Base-by-base conservation (phyloP, 2,113 vertebrate genomes). In the Alligator mississippiensis region DNA sequence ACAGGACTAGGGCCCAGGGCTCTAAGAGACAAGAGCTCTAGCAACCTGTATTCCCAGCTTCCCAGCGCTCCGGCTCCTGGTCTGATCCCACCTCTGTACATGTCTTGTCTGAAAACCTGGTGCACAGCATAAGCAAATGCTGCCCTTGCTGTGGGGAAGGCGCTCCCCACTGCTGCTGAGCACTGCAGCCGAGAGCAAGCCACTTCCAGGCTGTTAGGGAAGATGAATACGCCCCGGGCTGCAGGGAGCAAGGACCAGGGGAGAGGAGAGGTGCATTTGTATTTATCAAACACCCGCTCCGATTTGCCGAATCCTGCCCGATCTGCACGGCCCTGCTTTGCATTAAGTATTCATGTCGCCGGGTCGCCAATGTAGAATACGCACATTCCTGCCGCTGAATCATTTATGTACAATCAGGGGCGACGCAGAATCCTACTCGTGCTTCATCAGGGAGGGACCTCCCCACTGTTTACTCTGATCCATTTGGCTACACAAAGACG, bases 251-350 rank as follows among this genome's bases (percentile, higher is more conserved):
- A 27, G 77, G 58, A 6, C 15, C 30, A n/a, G 59, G 25, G 61
- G 64, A 62, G 60, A 59, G 66, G 59, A 34, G 75, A 16, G 77
- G 76, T 21, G 97, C 97, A 98, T 98, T 97, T 98, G 98, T 98
- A 98, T 98, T 97, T 98, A 98, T 98, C 97, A 94, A 96, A 87
- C 87, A 85, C 68, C 64, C 94, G 95, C 86, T 96, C 97, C 58
- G 55, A 98, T 97, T 97, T 97, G 95, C 95, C 96, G 96, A 97
- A 97, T 97, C 97, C 96, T 95, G 85, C 96, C 97, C 97, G 95
- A 98, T 97, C 96, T 96, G 92, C 95, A 96, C 96, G 97, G 96
- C 98, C 96, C 97, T 96, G 97, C 97, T 98, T 98, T 98, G 94
- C 96, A 96, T 96, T 96, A 98, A 98, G 98, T 97, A 98, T 98